These are phyloP conservation scores for Chelonoidis abingdonii DNA, from an alignment of 2,113 vertebrate species.

Conservation along the genomic window DNA sequence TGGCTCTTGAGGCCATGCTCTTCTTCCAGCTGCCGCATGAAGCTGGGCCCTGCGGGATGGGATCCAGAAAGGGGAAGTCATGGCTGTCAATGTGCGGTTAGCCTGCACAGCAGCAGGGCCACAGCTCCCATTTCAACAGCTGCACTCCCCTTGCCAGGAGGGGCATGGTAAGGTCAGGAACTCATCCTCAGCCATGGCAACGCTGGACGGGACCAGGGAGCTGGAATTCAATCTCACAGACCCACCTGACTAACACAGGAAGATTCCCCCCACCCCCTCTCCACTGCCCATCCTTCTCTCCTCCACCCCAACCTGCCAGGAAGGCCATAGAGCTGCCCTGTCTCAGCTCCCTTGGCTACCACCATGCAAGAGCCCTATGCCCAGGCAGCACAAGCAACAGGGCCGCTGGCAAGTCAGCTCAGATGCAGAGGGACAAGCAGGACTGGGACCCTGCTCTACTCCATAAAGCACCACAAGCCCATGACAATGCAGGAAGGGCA, in stretches of 20 bases:
- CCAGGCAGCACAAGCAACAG: not conserved
- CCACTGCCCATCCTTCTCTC: not conserved
- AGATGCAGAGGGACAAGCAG: not conserved
- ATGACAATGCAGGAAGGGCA: not conserved
- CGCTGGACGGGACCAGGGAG: too few species aligned
- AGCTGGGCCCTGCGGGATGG: fast-evolving
- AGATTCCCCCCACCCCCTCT: too few species aligned
- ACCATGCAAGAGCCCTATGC: too few species aligned
- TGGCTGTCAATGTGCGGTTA: not conserved
- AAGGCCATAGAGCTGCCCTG: not conserved
- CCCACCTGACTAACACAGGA: not conserved
- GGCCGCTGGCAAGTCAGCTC: not conserved
- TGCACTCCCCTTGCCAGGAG: too few species aligned
- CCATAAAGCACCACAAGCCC: not conserved
- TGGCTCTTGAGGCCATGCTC: not conserved
- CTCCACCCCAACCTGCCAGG: not conserved
- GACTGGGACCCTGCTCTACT: not conserved
- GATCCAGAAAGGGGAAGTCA: not conserved
- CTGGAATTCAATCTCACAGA: too few species aligned
- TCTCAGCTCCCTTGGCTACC: not conserved
- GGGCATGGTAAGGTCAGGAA: not conserved
- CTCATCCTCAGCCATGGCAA: not conserved
- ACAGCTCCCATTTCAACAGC: not conserved
- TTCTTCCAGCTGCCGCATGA: not conserved
- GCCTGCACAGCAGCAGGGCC: not conserved